These are phyloP conservation scores for Catharus ustulatus DNA, from an alignment of 2,797 vertebrate genomes.

Conservation along the genomic window DNA sequence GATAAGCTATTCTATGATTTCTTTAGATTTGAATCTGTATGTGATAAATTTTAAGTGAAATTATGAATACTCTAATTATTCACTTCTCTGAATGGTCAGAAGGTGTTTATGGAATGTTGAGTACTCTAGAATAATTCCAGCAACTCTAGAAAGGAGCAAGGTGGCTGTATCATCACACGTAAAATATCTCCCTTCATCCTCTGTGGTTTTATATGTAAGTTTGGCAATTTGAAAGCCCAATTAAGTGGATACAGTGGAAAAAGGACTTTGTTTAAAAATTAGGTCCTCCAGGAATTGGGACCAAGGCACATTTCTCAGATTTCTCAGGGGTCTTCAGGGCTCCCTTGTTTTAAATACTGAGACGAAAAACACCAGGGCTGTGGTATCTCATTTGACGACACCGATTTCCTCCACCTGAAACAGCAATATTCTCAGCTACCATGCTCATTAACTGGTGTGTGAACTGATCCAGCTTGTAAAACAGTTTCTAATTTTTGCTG, in stretches of 20 bases:
- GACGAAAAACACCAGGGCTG: not conserved
- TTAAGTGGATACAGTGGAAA: not conserved
- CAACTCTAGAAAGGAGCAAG: not conserved
- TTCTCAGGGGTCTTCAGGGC: not conserved
- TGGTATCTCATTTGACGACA: not conserved
- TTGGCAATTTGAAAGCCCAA: not conserved
- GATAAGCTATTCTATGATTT: not conserved
- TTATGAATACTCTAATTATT: not conserved
- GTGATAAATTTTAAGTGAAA: not conserved
- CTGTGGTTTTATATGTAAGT: not conserved
- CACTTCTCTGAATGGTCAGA: not conserved
- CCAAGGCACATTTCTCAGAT: accelerated
- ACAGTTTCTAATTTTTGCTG: not conserved
- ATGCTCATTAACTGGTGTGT: not conserved
- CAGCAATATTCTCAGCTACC: not conserved
- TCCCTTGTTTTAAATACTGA: not conserved
- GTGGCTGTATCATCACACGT: not conserved
- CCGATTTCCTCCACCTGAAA: not conserved
- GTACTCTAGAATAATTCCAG: not conserved
- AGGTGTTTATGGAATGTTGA: not conserved
- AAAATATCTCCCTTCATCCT: not conserved
- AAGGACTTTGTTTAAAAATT: not conserved
- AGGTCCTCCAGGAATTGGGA: not conserved
- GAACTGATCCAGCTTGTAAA: not conserved
- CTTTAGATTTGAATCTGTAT: not conserved